Conservation (phyloP, 2,113 vertebrate species). For the Phyllostomus discolor region DNA sequence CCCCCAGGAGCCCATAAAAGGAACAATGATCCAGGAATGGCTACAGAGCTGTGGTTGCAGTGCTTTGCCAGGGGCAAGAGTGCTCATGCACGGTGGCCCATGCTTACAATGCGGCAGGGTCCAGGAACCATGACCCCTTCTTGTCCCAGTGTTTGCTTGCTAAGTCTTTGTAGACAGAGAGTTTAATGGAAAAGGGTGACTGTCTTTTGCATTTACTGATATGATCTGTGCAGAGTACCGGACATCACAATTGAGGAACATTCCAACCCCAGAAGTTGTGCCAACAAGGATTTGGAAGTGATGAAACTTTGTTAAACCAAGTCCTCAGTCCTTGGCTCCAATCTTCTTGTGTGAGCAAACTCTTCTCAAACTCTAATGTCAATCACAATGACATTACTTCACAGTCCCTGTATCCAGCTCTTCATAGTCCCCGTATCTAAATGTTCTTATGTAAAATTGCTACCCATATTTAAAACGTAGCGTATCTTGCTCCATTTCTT, state of each 20-base stretch:
- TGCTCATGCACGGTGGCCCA: background rate
- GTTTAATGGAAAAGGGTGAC: background rate
- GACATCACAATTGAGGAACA: background rate
- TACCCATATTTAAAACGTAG: background rate
- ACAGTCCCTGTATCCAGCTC: background rate
- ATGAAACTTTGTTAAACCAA: background rate
- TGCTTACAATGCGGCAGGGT: background rate
- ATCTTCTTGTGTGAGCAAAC: background rate
- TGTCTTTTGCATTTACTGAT: background rate
- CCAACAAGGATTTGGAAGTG: background rate
- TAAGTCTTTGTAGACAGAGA: background rate
- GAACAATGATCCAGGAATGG: slow-evolving; percentile 18
- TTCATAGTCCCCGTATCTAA: background rate
- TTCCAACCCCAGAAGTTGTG: background rate
- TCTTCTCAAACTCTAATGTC: background rate
- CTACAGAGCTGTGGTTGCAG: background rate
- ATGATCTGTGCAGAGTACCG: background rate
- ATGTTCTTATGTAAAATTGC: background rate
- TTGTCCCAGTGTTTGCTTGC: background rate
- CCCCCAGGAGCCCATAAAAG: slow-evolving; percentile 12
- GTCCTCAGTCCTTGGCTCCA: background rate
- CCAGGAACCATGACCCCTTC: background rate
- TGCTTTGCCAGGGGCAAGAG: background rate
- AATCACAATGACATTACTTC: background rate
- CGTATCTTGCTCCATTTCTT: background rate